These are phyloP conservation scores for Python bivittatus DNA, from an alignment of 2,113 vertebrate species.

Conservation along the genomic window DNA sequence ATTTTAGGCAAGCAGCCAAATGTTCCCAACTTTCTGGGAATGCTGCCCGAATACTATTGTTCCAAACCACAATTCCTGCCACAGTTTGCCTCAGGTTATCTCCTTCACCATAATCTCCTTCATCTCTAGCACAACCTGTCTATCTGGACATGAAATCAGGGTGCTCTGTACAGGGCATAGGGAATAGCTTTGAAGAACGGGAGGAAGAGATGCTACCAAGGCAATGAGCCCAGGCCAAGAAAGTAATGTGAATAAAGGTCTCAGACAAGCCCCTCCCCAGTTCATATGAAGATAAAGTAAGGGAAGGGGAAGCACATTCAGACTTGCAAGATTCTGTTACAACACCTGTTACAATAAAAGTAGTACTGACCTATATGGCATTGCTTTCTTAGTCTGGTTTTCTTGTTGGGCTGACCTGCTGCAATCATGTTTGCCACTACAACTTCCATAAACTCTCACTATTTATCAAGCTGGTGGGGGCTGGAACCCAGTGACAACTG, in stretches of 20 bases:
- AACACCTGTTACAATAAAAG: not conserved
- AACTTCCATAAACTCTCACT: not conserved
- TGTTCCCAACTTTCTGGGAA: not conserved
- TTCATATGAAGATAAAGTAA: not conserved
- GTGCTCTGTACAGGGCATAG: not conserved
- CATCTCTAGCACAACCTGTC: not conserved
- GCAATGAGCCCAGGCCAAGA: not conserved
- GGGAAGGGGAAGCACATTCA: not conserved
- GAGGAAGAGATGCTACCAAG: not conserved
- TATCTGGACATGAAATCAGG: not conserved
- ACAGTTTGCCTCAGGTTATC: not conserved
- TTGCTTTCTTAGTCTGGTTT: not conserved
- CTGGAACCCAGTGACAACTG: not conserved
- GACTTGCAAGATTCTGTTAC: not conserved
- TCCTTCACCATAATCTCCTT: not conserved
- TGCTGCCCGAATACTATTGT: not conserved
- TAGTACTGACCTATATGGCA: not conserved
- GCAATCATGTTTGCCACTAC: not conserved
- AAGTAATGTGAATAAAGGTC: not conserved
- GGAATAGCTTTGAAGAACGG: not conserved
- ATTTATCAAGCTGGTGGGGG: not conserved
- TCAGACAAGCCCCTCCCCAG: not conserved
- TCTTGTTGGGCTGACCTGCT: not conserved
- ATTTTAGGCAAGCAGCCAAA: not conserved
- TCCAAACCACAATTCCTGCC: not conserved